Conservation (phyloP, 2,797 vertebrate species). For the Enteromius anoplus region DNA sequence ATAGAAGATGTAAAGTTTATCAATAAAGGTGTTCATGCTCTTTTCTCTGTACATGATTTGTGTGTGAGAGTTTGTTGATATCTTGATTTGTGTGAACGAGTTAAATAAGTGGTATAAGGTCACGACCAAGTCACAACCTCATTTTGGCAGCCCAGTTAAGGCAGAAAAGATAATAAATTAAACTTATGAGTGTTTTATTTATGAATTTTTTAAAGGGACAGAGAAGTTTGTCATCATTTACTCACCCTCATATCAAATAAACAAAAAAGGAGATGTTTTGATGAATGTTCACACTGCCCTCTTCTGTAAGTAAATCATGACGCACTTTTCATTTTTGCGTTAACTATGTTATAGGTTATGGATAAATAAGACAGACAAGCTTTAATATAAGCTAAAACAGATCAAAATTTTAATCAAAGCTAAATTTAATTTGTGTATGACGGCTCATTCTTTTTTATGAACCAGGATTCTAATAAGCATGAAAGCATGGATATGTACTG, state of each 20-base stretch:
- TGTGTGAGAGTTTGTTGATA: background rate
- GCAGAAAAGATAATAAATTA: background rate
- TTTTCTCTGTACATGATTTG: background rate
- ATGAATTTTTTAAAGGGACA: background rate
- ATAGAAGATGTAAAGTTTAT: conserved; percentile 8
- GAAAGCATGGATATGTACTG: background rate
- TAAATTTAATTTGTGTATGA: background rate
- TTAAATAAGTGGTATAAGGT: background rate
- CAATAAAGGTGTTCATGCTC: background rate
- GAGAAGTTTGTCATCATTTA: background rate
- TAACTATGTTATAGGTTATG: background rate
- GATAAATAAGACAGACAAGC: background rate
- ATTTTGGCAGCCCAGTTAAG: background rate
- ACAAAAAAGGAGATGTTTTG: background rate
- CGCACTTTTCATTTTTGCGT: background rate
- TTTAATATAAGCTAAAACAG: background rate
- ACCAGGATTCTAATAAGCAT: background rate
- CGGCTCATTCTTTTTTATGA: background rate
- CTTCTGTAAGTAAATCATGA: background rate
- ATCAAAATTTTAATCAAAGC: background rate
- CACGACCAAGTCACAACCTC: background rate
- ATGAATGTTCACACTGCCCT: background rate
- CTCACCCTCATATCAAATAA: background rate
- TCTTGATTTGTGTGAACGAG: background rate
- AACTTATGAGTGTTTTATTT: background rate